phyloP scores from a whole-genome alignment of 2,888 invertebrate species.

The Torymus tubicola region DNA sequence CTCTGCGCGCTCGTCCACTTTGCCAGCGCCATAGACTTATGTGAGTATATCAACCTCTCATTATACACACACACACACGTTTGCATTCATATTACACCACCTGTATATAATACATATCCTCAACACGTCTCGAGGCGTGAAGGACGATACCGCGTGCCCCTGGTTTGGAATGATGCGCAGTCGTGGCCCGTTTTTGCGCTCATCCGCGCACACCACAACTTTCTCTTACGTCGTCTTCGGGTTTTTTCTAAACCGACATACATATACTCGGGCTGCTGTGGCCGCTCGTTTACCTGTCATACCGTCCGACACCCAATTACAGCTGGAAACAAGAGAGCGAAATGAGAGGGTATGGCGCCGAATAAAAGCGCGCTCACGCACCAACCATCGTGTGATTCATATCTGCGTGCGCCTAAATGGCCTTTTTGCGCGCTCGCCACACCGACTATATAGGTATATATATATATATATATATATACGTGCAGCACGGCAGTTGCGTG shows the following conservation, averaged over 20 bases:
- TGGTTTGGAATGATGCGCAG: too few species aligned
- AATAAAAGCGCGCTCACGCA: background rate
- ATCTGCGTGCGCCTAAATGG: slow-evolving; percentile 40
- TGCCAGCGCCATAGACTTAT: slow-evolving; percentile 73
- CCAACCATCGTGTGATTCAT: slow-evolving; percentile 36
- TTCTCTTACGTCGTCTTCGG: too few species aligned
- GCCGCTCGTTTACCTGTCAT: slow-evolving; percentile 51
- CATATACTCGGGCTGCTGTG: too few species aligned
- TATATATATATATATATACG: too few species aligned
- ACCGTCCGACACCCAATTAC: slow-evolving; percentile 51
- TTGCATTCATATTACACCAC: too few species aligned
- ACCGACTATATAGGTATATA: background rate
- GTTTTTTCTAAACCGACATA: too few species aligned
- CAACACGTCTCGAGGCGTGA: too few species aligned
- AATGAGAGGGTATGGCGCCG: slow-evolving; percentile 19
- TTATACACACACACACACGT: too few species aligned
- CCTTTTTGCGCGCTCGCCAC: background rate
- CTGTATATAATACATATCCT: too few species aligned
- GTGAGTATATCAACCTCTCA: slow-evolving; percentile 66
- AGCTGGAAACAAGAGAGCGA: slow-evolving; percentile 1
- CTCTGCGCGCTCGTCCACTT: slow-evolving; percentile 68
- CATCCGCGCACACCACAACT: too few species aligned
- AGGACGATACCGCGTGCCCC: too few species aligned
- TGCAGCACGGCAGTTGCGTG: slow-evolving; percentile 1
- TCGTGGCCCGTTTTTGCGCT: too few species aligned